Evolutionary conservation across 2,888 invertebrate genomes (phyloP).

Genomic region (Leucophenga maculata): DNA sequence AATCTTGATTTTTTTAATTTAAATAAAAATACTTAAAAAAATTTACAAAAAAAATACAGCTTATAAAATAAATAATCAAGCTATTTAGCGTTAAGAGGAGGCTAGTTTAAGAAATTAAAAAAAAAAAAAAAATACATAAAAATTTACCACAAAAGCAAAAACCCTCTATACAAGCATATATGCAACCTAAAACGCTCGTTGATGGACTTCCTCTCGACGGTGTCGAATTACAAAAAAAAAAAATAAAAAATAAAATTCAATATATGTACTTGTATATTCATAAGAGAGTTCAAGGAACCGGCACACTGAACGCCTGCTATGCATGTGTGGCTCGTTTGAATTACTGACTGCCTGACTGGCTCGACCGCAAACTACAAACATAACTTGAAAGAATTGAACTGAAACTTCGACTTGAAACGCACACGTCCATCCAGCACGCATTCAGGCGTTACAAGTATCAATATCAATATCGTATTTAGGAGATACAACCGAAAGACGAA

Average conservation of each 20-base stretch:
- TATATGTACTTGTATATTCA: neutral
- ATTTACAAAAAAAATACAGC: too few relatives aligned
- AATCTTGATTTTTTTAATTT: too few relatives aligned
- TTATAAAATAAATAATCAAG: neutral
- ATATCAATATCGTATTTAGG: conserved; percentile 4
- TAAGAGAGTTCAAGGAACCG: conserved; percentile 43
- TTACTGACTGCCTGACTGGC: conserved; percentile 12
- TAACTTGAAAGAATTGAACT: neutral
- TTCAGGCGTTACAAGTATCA: conserved; percentile 17
- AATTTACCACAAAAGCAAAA: conserved; percentile 7
- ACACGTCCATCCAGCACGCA: conserved; percentile 27
- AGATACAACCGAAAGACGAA: conserved; percentile 4
- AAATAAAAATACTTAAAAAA: too few relatives aligned
- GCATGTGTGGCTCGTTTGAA: neutral
- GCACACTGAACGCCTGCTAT: conserved; percentile 9
- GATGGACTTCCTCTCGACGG: conserved; percentile 41
- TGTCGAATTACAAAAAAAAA: conserved; percentile 53
- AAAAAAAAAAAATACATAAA: neutral
- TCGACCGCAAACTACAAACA: neutral
- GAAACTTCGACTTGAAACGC: conserved; percentile 17
- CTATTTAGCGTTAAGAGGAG: conserved; percentile 2
- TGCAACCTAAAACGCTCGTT: conserved; percentile 48
- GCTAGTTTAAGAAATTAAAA: conserved; percentile 43
- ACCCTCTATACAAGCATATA: conserved; percentile 33
- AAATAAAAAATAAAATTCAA: conserved; percentile 18